These are phyloP conservation scores for Acanthosepion lycidas DNA, from an alignment of 2,888 invertebrate genomes.

Conservation along the genomic window DNA sequence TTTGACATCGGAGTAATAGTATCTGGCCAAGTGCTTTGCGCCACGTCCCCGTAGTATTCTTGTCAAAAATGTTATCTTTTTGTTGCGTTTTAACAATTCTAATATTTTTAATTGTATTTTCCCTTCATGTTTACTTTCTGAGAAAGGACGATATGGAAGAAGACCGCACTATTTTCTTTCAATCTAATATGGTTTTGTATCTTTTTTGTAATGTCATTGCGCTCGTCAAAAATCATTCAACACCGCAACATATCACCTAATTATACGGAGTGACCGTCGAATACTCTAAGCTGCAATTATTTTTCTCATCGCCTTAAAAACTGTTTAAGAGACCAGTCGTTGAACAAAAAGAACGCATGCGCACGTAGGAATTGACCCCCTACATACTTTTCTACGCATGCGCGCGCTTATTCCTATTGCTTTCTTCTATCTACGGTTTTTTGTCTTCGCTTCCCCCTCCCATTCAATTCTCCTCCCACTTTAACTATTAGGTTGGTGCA, in stretches of 20 bases:
- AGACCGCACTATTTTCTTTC: not conserved
- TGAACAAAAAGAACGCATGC: not conserved
- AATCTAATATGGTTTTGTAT: not conserved
- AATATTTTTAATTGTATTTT: not conserved
- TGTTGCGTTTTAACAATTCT: too few relatives aligned
- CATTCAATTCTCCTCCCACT: too few relatives aligned
- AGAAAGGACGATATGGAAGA: not conserved
- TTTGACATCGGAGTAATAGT: too few relatives aligned
- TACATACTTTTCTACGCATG: not conserved
- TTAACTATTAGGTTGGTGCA: too few relatives aligned
- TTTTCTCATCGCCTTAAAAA: too few relatives aligned
- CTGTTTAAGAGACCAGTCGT: not conserved
- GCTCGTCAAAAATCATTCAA: not conserved
- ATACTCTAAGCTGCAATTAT: not conserved
- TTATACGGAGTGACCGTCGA: not conserved
- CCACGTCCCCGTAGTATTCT: too few relatives aligned
- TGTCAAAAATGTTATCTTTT: too few relatives aligned
- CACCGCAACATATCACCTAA: not conserved
- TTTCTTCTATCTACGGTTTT: too few relatives aligned
- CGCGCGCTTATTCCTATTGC: not conserved
- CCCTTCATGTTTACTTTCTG: not conserved
- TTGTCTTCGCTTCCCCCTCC: too few relatives aligned
- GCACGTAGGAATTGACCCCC: not conserved
- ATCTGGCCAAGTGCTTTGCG: too few relatives aligned
- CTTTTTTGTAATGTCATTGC: not conserved